These are phyloP conservation scores for Callipepla californica DNA, from an alignment of 2,113 vertebrate genomes.

Conservation along the genomic window DNA sequence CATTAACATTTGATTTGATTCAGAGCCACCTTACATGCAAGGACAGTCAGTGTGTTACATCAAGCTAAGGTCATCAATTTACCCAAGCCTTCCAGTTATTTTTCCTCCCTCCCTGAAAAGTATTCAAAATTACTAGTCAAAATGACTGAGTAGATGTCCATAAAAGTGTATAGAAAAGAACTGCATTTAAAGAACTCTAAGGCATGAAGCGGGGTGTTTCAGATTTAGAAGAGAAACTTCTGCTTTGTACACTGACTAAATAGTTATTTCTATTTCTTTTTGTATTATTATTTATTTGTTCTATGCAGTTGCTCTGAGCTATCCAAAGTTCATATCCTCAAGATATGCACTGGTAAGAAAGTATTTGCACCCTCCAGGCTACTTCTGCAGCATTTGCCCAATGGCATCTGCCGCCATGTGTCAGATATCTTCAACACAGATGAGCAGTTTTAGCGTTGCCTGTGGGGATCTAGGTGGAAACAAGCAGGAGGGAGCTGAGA, in stretches of 20 bases:
- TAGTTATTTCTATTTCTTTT: not conserved
- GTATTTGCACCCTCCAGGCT: conserved; percentile 12
- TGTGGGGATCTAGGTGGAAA: not conserved
- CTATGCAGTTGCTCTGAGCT: not conserved
- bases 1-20: not conserved
- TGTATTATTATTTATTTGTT: not conserved
- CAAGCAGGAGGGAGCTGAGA: not conserved
- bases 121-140: not conserved
- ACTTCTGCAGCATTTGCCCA: not conserved
- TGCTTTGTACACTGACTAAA: conserved; percentile 4
- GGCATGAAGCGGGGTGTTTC: not conserved
- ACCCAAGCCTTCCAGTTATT: not conserved
- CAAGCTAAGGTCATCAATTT: not conserved
- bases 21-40: not conserved
- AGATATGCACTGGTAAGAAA: not conserved
- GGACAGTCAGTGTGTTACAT: not conserved
- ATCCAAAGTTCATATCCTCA: not conserved
- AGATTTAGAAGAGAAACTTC: not conserved
- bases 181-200: not conserved
- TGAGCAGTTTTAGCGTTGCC: accelerated
- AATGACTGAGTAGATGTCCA: not conserved
- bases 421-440: not conserved
- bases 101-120: not conserved
- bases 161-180: not conserved
- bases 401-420: not conserved